These are phyloP conservation scores for Alectura lathami DNA, from an alignment of 2,113 vertebrate species.

Conservation along the genomic window DNA sequence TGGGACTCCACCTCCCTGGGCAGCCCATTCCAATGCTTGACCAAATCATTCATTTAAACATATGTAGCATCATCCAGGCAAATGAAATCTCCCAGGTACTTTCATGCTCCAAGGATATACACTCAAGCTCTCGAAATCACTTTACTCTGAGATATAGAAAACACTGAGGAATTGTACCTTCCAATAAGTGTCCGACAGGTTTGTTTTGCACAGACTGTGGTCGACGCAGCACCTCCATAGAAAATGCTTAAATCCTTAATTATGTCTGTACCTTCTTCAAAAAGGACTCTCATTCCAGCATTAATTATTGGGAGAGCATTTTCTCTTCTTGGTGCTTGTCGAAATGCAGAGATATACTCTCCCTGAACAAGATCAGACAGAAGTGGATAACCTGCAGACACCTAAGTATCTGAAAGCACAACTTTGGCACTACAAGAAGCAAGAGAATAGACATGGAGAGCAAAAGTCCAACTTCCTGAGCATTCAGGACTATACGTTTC, in stretches of 20 bases:
- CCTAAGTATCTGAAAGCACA: neutral
- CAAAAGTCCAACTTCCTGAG: neutral
- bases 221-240: conserved; percentile 81
- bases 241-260: conserved; percentile 83
- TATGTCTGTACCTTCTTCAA: conserved; percentile 76
- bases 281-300: conserved; percentile 84
- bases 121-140: neutral
- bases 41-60: neutral
- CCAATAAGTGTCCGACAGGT: conserved; percentile 75
- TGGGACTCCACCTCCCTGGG: no score
- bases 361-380: conserved; percentile 73
- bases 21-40: no score
- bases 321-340: conserved; percentile 86
- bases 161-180: conserved; percentile 68
- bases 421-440: neutral
- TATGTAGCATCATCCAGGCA: neutral
- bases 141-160: neutral
- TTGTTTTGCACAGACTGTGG: conserved; percentile 70
- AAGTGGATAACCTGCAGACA: neutral
- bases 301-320: conserved; percentile 82
- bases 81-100: neutral
- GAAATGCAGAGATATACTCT: conserved; percentile 85
- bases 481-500: neutral
- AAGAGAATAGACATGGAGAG: neutral
- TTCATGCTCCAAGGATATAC: neutral